Conservation (phyloP, 2,888 invertebrate species). For the Cinara cedri region DNA sequence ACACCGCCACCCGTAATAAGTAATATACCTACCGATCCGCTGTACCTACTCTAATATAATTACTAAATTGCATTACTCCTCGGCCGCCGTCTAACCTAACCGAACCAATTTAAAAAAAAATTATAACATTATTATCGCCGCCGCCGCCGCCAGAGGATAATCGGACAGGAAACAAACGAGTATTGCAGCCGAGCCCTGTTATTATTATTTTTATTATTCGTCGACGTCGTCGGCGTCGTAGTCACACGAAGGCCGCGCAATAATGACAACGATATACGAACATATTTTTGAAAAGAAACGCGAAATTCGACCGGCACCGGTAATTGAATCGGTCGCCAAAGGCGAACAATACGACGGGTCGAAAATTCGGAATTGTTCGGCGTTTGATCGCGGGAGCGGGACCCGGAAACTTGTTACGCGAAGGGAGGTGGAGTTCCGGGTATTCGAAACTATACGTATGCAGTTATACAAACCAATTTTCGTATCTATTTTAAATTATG, state of each 20-base stretch:
- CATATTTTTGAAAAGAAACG: background rate
- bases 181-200: background rate
- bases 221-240: background rate
- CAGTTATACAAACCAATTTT: no score
- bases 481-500: no score
- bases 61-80: background rate
- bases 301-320: no score
- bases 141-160: background rate
- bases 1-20: slow-evolving; percentile 12
- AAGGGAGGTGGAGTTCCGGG: no score
- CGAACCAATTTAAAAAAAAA: background rate
- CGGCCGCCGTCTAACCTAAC: background rate
- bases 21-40: background rate
- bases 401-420: no score
- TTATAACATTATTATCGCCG: slow-evolving; percentile 15
- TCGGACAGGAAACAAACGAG: background rate
- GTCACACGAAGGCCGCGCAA: background rate
- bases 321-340: background rate
- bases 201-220: slow-evolving; percentile 7
- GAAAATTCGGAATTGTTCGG: no score
- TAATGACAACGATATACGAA: background rate
- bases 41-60: background rate
- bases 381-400: no score
- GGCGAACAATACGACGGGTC: no score
- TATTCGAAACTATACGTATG: no score